Conservation (phyloP, 2,888 invertebrate species). For the Chydorus sphaericus region DNA sequence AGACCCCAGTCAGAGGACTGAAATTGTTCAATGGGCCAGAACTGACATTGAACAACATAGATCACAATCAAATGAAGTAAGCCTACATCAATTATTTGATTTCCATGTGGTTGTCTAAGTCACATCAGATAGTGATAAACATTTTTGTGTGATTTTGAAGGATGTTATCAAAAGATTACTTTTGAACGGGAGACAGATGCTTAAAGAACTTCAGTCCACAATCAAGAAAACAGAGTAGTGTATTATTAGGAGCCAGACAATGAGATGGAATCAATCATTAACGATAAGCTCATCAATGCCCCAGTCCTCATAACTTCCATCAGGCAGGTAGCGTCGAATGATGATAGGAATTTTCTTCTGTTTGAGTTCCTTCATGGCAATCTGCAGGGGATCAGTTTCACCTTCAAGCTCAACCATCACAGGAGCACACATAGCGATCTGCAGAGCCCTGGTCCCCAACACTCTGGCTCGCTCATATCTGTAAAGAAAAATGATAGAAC, state of each 20-base stretch:
- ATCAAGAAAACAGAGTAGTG: not conserved
- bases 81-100: not conserved
- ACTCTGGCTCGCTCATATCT: constrained; percentile 78
- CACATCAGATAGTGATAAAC: too few species aligned
- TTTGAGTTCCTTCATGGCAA: constrained; percentile 98
- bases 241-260: too few species aligned
- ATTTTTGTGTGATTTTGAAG: not conserved
- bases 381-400: constrained; percentile 94
- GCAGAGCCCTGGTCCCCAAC: constrained; percentile 87
- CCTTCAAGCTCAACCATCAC: constrained; percentile 99
- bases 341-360: constrained; percentile 94
- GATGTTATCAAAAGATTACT: not conserved
- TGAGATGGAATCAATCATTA: constrained; percentile 51
- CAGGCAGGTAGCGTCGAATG: constrained; percentile 88
- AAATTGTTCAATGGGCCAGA: not conserved
- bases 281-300: constrained; percentile 95
- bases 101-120: too few species aligned
- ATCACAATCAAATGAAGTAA: not conserved
- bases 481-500: not conserved
- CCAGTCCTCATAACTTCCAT: constrained; percentile 99
- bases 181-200: not conserved
- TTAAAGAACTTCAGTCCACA: not conserved
- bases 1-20: not conserved
- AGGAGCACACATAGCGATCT: constrained; percentile 99
- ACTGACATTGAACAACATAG: not conserved